Conservation (phyloP, 2,797 vertebrate species). For the Cirrhinus molitorella region DNA sequence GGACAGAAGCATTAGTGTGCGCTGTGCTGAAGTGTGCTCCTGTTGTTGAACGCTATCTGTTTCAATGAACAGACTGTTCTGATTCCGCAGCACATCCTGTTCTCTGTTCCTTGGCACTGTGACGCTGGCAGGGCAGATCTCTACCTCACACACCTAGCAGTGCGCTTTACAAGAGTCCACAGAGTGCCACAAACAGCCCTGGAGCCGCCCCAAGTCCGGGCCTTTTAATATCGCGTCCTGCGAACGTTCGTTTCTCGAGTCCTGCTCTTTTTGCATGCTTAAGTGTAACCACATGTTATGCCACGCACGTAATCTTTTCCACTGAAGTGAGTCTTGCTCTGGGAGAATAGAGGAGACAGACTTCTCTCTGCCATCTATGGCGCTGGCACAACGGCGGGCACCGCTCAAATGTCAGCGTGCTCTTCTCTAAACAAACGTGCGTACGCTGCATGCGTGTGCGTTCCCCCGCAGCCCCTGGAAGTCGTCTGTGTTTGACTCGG, state of each 20-base stretch:
- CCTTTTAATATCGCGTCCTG: slow-evolving; percentile 42
- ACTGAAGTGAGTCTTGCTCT: slow-evolving; percentile 48
- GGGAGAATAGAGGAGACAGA: slow-evolving; percentile 36
- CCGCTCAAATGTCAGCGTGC: slow-evolving; percentile 54
- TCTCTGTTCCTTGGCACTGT: slow-evolving; percentile 13
- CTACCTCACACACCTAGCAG: slow-evolving; percentile 41
- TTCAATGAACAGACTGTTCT: slow-evolving; percentile 29
- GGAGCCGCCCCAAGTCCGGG: slow-evolving; percentile 28
- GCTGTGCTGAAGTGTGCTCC: background rate
- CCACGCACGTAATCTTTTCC: slow-evolving; percentile 59
- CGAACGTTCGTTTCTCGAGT: slow-evolving; percentile 24
- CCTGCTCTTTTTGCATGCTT: slow-evolving; percentile 29
- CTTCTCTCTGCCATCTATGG: slow-evolving; percentile 37
- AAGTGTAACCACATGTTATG: slow-evolving; percentile 60
- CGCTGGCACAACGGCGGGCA: background rate
- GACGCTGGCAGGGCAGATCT: slow-evolving; percentile 31
- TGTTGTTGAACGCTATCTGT: slow-evolving; percentile 12
- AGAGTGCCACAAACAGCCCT: slow-evolving; percentile 45
- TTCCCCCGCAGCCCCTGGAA: slow-evolving; percentile 50
- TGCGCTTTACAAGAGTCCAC: slow-evolving; percentile 42
- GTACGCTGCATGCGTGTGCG: slow-evolving; percentile 20
- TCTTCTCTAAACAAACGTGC: slow-evolving; percentile 1
- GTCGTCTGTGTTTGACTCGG: slow-evolving; percentile 57
- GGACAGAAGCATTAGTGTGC: background rate
- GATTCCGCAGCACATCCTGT: slow-evolving; percentile 37